These are phyloP conservation scores for Lophotriccus pileatus DNA, from an alignment of 2,797 vertebrate genomes.

Conservation along the genomic window DNA sequence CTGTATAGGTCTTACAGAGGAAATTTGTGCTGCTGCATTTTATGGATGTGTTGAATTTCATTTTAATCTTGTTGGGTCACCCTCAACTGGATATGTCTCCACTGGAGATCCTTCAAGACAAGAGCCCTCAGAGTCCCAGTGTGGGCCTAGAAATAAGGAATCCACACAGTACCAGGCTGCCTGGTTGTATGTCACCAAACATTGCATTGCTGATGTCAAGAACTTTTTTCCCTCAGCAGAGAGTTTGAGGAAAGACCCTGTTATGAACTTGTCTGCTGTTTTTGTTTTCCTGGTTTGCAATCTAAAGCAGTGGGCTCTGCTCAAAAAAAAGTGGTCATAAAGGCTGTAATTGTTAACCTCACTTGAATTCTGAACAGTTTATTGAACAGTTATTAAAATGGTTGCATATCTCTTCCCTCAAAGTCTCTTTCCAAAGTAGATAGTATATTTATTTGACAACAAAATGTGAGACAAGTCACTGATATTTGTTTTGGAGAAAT, in stretches of 20 bases:
- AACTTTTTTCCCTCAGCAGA: background rate
- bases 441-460: background rate
- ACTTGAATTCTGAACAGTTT: background rate
- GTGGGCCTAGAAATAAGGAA: background rate
- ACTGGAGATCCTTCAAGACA: no score
- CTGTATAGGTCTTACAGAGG: background rate
- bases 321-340: background rate
- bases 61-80: background rate
- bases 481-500: background rate
- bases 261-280: background rate
- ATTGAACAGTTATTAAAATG: background rate
- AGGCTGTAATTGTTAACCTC: background rate
- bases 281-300: background rate
- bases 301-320: background rate
- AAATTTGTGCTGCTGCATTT: background rate
- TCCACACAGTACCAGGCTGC: background rate
- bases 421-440: background rate
- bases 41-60: background rate
- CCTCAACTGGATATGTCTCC: background rate
- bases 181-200: background rate
- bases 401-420: background rate
- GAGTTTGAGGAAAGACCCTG: background rate
- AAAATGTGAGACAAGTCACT: background rate
- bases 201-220: background rate
- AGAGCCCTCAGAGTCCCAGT: fast-evolving